These are phyloP conservation scores for Meteorus cinctellus DNA, from an alignment of 2,888 invertebrate genomes.

Conservation along the genomic window DNA sequence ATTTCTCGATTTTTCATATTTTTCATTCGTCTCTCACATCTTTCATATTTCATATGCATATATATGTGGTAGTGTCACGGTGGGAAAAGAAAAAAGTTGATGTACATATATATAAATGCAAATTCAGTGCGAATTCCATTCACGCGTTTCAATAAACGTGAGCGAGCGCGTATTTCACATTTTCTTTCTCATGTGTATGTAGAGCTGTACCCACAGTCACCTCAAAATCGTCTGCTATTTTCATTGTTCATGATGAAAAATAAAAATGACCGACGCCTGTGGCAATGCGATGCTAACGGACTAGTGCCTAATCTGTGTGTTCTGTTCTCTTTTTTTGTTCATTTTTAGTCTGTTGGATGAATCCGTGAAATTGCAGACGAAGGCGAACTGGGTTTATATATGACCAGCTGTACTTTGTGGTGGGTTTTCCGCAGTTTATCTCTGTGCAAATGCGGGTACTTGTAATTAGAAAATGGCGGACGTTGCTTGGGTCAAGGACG, in stretches of 20 bases:
- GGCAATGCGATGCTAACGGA: neutral
- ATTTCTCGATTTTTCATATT: slow-evolving; percentile 33
- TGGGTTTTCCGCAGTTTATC: too few species aligned
- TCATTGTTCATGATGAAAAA: neutral
- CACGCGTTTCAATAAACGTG: slow-evolving; percentile 21
- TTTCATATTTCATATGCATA: neutral
- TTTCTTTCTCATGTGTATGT: slow-evolving; percentile 7
- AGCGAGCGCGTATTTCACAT: neutral
- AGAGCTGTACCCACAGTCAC: neutral
- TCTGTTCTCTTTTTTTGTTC: neutral
- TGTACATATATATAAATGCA: slow-evolving; percentile 29
- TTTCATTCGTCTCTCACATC: slow-evolving; percentile 17
- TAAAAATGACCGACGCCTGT: too few species aligned
- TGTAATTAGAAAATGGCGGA: too few species aligned
- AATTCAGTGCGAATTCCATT: slow-evolving; percentile 28
- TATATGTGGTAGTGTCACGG: neutral
- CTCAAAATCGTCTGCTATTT: slow-evolving; percentile 10
- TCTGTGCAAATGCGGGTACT: too few species aligned
- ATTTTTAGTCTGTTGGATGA: too few species aligned
- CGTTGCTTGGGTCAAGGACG: too few species aligned
- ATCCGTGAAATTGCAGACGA: too few species aligned
- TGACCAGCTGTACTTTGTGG: too few species aligned
- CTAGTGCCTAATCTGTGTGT: too few species aligned
- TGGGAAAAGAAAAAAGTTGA: neutral
- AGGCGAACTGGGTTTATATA: too few species aligned